Evolutionary conservation across 1,140 invertebrate species (phyloP), one percentile per base, ranked within the genome.

Genomic region (Chironomus striatipennis): DNA sequence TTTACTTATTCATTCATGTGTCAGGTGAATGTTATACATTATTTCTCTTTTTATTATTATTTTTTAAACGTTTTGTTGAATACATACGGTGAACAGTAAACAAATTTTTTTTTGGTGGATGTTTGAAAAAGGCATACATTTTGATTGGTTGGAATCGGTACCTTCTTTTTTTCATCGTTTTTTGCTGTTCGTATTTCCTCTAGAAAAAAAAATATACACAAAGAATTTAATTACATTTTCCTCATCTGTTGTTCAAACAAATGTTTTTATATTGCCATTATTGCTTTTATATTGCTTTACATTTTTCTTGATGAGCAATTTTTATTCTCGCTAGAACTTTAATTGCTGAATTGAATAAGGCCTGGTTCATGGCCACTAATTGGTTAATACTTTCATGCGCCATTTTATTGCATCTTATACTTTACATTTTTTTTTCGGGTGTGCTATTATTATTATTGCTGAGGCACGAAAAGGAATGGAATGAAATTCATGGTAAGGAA

Each of bases 181-280:
- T n/a, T n/a, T n/a, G 12, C n/a, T 57, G 12, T 57, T 57, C 15
- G 47, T 57, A 57, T 57, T 57, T n/a, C 12, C 12, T 10, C n/a
- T 12, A 57, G 47, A n/a, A n/a, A 8, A 12, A 3, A 47, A 47
- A 47, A 8, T 47, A 47, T 12, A 47, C 43, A 57, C 12, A 15
- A 8, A 47, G 15, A 57, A 57, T 57, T 57, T 57, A 57, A 57
- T 57, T 57, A 57, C 47, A 57, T 57, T 57, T 57, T 57, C 47
- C 47, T 57, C 47, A 57, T 57, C 47, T 57, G 47, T 57, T 57
- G 47, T 57, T 57, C 47, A 57, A 57, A 57, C 47, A 57, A 57
- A 57, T 57, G 47, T 57, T 57, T n/a, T n/a, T 57, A n/a, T 57
- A 57, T 57, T 57, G 47, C n/a, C n/a, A 34, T 57, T 57, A 57